These are phyloP conservation scores for Stenchaetothrips biformis DNA, from an alignment of 2,888 invertebrate species.

Conservation along the genomic window DNA sequence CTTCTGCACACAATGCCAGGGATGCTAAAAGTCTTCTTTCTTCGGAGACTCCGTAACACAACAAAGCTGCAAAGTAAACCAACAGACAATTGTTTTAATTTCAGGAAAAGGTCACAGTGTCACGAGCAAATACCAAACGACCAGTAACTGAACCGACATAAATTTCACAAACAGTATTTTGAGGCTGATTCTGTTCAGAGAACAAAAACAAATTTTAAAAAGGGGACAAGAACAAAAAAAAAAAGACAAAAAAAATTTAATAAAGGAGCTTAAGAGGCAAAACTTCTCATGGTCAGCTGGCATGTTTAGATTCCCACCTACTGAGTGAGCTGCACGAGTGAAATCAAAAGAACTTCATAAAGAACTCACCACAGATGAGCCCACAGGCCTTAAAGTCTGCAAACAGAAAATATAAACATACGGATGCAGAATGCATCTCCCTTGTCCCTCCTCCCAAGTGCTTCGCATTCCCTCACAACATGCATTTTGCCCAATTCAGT, in stretches of 20 bases:
- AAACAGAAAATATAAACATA: conserved; percentile 19
- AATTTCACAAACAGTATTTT: not conserved
- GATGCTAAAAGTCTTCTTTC: conserved; percentile 20
- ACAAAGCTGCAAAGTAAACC: conserved; percentile 17
- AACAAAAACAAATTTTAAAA: conserved; percentile 29
- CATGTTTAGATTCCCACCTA: conserved; percentile 14
- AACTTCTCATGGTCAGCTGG: conserved; percentile 8
- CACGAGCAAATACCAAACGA: not conserved
- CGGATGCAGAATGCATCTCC: conserved; percentile 6
- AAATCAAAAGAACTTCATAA: conserved; percentile 15
- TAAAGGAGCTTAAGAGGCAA: not conserved
- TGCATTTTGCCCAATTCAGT: not conserved
- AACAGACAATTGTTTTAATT: conserved; percentile 23
- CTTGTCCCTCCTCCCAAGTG: not conserved
- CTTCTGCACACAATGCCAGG: not conserved
- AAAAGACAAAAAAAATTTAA: not conserved
- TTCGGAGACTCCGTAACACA: conserved; percentile 6
- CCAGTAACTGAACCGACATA: not conserved
- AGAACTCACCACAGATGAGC: conserved; percentile 17
- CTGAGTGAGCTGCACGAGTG: not conserved
- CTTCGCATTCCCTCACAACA: not conserved
- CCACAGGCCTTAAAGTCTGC: conserved; percentile 21
- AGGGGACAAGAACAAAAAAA: conserved; percentile 28
- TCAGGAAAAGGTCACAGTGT: not conserved
- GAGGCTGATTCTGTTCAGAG: not conserved